Conservation (phyloP, 1,140 invertebrate genomes). For the Heliconius congener region DNA sequence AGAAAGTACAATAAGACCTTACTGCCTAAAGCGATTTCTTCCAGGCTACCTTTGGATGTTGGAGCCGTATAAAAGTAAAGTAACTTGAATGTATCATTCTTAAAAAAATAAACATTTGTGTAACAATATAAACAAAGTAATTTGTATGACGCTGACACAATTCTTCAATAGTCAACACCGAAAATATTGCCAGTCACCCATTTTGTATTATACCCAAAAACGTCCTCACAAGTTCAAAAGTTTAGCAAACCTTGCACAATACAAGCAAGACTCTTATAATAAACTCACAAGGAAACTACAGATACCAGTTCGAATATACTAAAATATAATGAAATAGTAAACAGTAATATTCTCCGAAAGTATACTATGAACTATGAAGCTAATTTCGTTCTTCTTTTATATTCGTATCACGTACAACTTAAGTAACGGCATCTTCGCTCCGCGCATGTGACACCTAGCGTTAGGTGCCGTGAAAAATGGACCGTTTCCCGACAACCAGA, state of each 20-base stretch:
- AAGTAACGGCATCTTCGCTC: constrained; percentile 77
- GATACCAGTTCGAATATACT: constrained; percentile 28
- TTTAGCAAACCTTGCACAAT: background rate
- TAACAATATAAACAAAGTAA: background rate
- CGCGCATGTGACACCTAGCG: constrained; percentile 78
- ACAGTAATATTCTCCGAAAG: constrained; percentile 62
- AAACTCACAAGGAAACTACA: constrained; percentile 1
- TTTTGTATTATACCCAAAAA: background rate
- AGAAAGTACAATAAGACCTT: no score
- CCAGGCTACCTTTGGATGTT: no score
- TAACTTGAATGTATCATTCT: background rate
- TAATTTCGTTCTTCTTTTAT: constrained; percentile 65
- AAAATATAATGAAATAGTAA: constrained; percentile 42
- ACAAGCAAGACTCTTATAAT: background rate
- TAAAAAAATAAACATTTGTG: background rate
- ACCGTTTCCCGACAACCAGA: constrained; percentile 72
- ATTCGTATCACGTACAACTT: constrained; percentile 73
- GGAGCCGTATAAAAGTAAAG: no score
- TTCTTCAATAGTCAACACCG: background rate
- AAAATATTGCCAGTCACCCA: constrained; percentile 3
- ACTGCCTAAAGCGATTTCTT: no score
- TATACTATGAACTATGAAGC: constrained; percentile 55
- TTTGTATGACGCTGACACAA: background rate
- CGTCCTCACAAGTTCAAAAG: background rate
- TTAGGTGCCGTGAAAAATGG: constrained; percentile 80